Evolutionary conservation across 30 jellyfish, hydroid and myxozoan species (phyloP).

Genomic region (Hydractinia symbiolongicarpus): DNA sequence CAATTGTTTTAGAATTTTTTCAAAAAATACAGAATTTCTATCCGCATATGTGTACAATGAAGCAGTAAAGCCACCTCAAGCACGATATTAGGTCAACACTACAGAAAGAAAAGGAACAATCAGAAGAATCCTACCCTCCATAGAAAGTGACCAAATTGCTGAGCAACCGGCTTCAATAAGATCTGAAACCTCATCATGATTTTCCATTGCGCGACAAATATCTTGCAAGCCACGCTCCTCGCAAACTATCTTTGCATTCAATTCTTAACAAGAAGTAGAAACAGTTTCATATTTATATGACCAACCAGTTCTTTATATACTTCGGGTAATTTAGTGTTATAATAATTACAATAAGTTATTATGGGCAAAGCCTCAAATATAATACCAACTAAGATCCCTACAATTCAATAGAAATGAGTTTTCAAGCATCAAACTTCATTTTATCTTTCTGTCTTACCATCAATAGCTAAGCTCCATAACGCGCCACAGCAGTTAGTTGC

Average conservation of each 20-base stretch:
- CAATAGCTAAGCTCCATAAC: constrained; percentile 69
- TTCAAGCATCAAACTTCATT: too few relatives aligned
- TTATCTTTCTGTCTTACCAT: constrained; percentile 21
- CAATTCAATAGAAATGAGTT: too few relatives aligned
- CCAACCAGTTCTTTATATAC: neutral
- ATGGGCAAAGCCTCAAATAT: too few relatives aligned
- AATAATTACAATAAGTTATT: too few relatives aligned
- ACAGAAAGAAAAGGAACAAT: too few relatives aligned
- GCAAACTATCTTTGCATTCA: constrained; percentile 56
- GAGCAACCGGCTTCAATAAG: constrained; percentile 69
- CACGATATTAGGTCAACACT: too few relatives aligned
- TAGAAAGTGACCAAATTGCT: constrained; percentile 83
- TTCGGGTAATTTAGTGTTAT: neutral
- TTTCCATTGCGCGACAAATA: constrained; percentile 57
- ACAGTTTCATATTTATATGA: neutral
- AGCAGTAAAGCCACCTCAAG: too few relatives aligned
- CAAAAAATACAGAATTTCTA: too few relatives aligned
- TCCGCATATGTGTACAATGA: too few relatives aligned
- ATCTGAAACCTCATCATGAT: constrained; percentile 42
- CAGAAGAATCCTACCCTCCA: constrained; percentile 50
- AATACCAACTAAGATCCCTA: neutral
- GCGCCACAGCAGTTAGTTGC: constrained; percentile 91
- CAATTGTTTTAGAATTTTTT: too few relatives aligned
- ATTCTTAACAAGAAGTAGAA: constrained; percentile 10
- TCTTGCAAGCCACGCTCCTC: constrained; percentile 69